Conservation (phyloP, 2,797 vertebrate genomes). For the Sparidentex hasta region DNA sequence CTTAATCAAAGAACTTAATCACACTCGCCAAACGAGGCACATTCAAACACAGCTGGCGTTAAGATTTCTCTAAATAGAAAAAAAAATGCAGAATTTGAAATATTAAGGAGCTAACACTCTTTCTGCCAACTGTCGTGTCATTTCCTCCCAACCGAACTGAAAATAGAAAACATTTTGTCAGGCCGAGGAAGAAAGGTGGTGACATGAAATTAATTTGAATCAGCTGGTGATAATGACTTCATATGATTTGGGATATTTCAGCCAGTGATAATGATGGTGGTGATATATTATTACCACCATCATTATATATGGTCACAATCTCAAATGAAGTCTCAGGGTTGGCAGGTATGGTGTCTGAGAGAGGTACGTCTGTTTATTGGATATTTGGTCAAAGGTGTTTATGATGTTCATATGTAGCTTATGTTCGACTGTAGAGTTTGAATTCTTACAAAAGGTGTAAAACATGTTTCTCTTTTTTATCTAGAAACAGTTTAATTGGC, state of each 20-base stretch:
- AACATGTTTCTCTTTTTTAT: no score
- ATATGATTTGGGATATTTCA: not conserved
- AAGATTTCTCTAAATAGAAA: slow-evolving; percentile 14
- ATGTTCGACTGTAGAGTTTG: no score
- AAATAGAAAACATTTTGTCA: not conserved
- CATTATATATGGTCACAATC: no score
- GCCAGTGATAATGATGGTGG: not conserved
- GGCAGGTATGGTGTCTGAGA: no score
- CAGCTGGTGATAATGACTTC: not conserved
- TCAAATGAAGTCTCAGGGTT: no score
- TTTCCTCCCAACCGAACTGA: not conserved
- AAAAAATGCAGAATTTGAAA: not conserved
- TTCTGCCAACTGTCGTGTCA: not conserved
- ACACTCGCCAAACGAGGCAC: not conserved
- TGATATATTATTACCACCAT: no score
- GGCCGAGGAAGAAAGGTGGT: not conserved
- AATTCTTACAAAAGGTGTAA: no score
- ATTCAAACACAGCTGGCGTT: not conserved
- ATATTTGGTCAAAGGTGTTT: no score
- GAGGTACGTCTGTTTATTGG: no score
- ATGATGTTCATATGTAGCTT: no score
- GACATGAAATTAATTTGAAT: not conserved
- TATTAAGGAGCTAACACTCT: not conserved
- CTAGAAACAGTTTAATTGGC: no score
- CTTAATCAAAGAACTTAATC: not conserved